phyloP scores from a whole-genome alignment of 1,140 invertebrate species.

The Physella acuta region DNA sequence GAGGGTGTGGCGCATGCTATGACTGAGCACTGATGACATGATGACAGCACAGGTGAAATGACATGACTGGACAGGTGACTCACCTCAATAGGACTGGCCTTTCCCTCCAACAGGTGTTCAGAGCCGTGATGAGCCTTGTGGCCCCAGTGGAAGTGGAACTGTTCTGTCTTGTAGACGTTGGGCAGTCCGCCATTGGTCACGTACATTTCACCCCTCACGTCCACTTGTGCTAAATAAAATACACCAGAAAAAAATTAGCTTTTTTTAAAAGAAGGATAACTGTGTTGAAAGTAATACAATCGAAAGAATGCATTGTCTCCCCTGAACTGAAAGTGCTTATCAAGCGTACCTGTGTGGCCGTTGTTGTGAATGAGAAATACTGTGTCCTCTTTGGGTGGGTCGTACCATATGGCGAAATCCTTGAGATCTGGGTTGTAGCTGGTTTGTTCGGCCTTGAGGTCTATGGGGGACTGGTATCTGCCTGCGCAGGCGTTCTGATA shows the following conservation, averaged over 20 bases:
- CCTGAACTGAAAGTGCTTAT: no score
- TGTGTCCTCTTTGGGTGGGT: constrained; percentile 46
- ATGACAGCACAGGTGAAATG: no score
- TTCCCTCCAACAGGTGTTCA: constrained; percentile 50
- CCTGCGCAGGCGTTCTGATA: constrained; percentile 49
- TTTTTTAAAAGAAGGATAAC: no score
- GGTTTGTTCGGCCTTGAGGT: constrained; percentile 42
- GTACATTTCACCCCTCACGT: constrained; percentile 43
- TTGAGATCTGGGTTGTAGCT: constrained; percentile 44
- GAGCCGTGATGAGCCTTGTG: constrained; percentile 46
- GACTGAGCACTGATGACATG: no score
- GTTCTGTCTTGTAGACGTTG: constrained; percentile 46
- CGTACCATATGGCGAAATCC: constrained; percentile 48
- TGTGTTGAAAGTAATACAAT: no score
- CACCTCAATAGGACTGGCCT: constrained; percentile 52
- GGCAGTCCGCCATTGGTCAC: constrained; percentile 47
- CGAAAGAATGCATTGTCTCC: no score
- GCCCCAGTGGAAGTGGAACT: constrained; percentile 60
- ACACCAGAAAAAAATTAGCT: no score
- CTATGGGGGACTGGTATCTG: constrained; percentile 50
- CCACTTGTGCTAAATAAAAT: constrained; percentile 50
- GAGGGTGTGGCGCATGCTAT: no score
- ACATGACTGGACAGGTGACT: not conserved
- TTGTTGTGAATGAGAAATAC: constrained; percentile 48
- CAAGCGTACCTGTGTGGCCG: constrained; percentile 52